phyloP scores from a whole-genome alignment of 1,140 invertebrate species.

The Parasteatoda tepidariorum region DNA sequence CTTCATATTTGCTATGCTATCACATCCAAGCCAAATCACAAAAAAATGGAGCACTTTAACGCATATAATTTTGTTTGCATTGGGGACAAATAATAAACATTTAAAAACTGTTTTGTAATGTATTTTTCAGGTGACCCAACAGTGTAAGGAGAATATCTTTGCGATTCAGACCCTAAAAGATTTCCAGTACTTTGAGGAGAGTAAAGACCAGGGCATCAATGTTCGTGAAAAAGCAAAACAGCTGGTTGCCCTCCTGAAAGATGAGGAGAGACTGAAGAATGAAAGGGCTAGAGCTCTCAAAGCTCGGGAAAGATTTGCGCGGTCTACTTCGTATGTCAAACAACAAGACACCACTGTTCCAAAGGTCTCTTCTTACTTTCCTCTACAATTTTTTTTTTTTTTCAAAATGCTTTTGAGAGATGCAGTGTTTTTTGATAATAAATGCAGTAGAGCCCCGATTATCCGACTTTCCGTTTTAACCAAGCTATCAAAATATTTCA shows the following conservation, averaged over 20 bases:
- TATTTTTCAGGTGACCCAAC: conserved; percentile 82
- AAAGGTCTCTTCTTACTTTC: not conserved
- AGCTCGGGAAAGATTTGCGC: conserved; percentile 89
- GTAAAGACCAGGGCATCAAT: conserved; percentile 97
- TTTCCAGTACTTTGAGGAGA: conserved; percentile 98
- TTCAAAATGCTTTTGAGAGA: too few relatives aligned
- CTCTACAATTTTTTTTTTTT: too few relatives aligned
- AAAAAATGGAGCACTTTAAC: too few relatives aligned
- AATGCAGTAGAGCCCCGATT: too few relatives aligned
- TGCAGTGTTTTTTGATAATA: too few relatives aligned
- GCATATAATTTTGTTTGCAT: too few relatives aligned
- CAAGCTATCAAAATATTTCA: not conserved
- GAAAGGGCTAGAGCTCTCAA: conserved; percentile 96
- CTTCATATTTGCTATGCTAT: too few relatives aligned
- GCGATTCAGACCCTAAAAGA: conserved; percentile 98
- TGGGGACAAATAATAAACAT: too few relatives aligned
- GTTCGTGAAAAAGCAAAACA: conserved; percentile 99
- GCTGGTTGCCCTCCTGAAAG: conserved; percentile 92
- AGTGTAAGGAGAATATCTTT: conserved; percentile 99
- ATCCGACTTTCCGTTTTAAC: too few relatives aligned
- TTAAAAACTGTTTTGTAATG: too few relatives aligned
- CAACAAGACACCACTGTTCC: not conserved
- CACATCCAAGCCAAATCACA: too few relatives aligned
- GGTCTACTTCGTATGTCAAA: conserved; percentile 64
- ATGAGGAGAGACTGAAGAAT: conserved; percentile 95